Conservation (phyloP, 2,113 vertebrate species). For the Leucopsar rothschildi region DNA sequence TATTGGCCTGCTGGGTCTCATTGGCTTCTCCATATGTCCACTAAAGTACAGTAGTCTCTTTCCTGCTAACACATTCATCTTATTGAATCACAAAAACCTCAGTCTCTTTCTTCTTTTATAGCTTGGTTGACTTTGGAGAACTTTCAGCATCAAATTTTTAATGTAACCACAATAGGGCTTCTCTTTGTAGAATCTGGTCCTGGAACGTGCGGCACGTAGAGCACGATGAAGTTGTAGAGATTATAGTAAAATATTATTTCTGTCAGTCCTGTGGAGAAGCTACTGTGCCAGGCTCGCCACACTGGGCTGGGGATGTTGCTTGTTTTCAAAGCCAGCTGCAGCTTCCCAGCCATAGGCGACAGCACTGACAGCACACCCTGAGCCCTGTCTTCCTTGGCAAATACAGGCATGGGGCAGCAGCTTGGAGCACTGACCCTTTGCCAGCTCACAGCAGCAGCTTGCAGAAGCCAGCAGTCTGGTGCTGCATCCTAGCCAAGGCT, state of each 20-base stretch:
- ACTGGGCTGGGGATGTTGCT: not conserved
- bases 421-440: not conserved
- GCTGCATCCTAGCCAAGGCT: not conserved
- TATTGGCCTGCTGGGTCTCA: slow-evolving; percentile 2
- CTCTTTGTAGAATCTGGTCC: not conserved
- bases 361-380: not conserved
- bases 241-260: not conserved
- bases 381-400: not conserved
- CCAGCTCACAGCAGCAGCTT: not conserved
- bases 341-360: not conserved
- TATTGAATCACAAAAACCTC: slow-evolving; percentile 3
- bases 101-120: slow-evolving; percentile 31
- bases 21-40: slow-evolving; percentile 2
- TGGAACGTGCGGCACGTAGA: not conserved
- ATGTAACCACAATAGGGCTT: not conserved
- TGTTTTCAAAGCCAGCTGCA: not conserved
- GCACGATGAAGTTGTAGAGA: not conserved
- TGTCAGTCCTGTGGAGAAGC: not conserved
- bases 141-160: slow-evolving; percentile 21
- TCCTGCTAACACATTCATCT: slow-evolving; percentile 16
- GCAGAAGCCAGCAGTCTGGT: not conserved
- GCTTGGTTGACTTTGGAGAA: slow-evolving; percentile 39
- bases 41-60: slow-evolving; percentile 14
- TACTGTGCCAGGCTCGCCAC: not conserved
- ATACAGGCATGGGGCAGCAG: not conserved